Percentiles rank a stretch among this genome's conserved stretches.
Evolutionary conservation across 2,888 invertebrate species (phyloP).

Genomic region (Mantis religiosa): DNA sequence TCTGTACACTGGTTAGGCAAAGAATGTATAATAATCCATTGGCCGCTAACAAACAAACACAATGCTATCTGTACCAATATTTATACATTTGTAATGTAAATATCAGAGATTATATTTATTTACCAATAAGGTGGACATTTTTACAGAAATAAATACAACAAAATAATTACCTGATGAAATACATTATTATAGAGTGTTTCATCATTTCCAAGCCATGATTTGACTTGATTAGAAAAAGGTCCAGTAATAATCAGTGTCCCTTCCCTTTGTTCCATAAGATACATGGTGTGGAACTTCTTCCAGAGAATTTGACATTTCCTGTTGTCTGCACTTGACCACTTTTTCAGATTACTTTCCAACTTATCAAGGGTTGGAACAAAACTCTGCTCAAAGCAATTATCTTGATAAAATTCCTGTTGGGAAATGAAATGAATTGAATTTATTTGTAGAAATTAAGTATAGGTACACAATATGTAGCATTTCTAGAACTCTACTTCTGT

Average conservation of each 20-base stretch:
- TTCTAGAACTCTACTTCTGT: no score
- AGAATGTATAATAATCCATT: no score
- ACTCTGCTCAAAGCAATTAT: constrained; percentile 14
- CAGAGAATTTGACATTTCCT: constrained; percentile 27
- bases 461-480: background rate
- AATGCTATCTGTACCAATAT: no score
- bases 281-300: constrained; percentile 28
- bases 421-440: background rate
- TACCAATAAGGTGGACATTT: no score
- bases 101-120: no score
- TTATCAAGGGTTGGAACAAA: background rate
- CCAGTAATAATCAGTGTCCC: constrained; percentile 8
- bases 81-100: no score
- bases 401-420: background rate
- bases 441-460: background rate
- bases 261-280: constrained; percentile 19
- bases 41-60: no score
- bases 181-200: constrained; percentile 2
- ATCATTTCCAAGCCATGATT: constrained; percentile 19
- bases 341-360: background rate
- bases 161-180: constrained; percentile 18
- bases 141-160: background rate
- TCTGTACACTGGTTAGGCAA: no score
- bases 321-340: constrained; percentile 10
- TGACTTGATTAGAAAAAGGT: constrained; percentile 14